These are phyloP conservation scores for Gonatopus flavifemur DNA, from an alignment of 1,140 invertebrate genomes.

Conservation along the genomic window DNA sequence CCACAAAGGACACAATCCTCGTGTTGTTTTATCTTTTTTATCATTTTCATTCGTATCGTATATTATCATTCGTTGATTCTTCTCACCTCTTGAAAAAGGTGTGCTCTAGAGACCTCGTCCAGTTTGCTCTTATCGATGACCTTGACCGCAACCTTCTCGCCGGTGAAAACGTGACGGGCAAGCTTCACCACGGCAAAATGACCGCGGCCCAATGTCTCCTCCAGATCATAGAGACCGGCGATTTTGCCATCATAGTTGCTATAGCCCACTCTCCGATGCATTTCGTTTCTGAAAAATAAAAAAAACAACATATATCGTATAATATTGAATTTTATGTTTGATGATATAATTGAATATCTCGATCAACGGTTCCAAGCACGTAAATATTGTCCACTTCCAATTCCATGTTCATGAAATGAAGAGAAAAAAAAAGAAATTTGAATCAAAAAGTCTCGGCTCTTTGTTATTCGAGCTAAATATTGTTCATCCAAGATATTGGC, in stretches of 20 bases:
- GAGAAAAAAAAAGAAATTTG: too few relatives aligned
- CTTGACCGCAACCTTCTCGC: slow-evolving; percentile 95
- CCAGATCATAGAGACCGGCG: slow-evolving; percentile 94
- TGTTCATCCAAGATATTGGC: too few relatives aligned
- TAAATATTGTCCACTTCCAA: too few relatives aligned
- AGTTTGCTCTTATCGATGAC: slow-evolving; percentile 98
- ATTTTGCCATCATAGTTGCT: slow-evolving; percentile 83
- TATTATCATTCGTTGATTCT: neutral
- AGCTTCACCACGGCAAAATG: slow-evolving; percentile 99
- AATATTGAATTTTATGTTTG: too few relatives aligned
- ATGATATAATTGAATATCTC: too few relatives aligned
- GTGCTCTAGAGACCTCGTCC: slow-evolving; percentile 93
- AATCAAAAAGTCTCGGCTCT: too few relatives aligned
- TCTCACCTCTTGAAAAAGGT: slow-evolving; percentile 94
- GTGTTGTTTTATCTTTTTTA: neutral
- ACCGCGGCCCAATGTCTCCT: slow-evolving; percentile 90
- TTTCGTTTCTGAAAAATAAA: slow-evolving; percentile 36
- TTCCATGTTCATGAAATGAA: too few relatives aligned
- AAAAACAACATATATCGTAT: too few relatives aligned
- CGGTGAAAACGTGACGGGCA: slow-evolving; percentile 97
- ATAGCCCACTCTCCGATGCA: slow-evolving; percentile 49
- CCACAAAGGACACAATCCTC: too few relatives aligned
- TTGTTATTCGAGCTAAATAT: too few relatives aligned
- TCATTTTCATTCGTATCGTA: neutral
- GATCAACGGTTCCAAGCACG: too few relatives aligned